These are phyloP conservation scores for Chrysodeixis includens DNA, from an alignment of 2,888 invertebrate species.

Conservation along the genomic window DNA sequence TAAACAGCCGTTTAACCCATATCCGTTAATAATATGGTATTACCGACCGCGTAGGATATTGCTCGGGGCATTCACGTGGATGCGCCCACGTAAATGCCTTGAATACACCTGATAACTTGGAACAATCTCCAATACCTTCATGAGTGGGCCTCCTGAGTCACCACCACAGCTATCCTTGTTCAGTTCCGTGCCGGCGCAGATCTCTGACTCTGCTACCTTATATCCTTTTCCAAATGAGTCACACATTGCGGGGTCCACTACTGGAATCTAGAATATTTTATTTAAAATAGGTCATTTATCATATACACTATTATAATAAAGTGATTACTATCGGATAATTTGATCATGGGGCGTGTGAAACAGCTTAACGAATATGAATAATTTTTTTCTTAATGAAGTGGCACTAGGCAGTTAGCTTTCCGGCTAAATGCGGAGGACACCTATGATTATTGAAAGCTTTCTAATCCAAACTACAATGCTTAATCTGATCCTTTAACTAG, in stretches of 20 bases:
- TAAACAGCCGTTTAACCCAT: not conserved
- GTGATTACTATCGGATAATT: too few species aligned
- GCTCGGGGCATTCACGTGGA: not conserved
- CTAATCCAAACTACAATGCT: too few species aligned
- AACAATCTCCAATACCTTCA: slow-evolving; percentile 73
- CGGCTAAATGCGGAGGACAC: too few species aligned
- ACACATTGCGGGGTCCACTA: slow-evolving; percentile 70
- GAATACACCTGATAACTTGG: too few species aligned
- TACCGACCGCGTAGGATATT: not conserved
- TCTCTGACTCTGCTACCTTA: slow-evolving; percentile 72
- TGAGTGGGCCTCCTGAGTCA: slow-evolving; percentile 90
- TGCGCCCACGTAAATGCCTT: too few species aligned
- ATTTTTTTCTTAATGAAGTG: too few species aligned
- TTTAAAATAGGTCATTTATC: not conserved
- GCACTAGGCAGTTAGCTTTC: too few species aligned
- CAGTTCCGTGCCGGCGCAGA: slow-evolving; percentile 88
- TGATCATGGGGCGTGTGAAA: too few species aligned
- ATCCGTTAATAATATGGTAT: not conserved
- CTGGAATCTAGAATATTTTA: slow-evolving; percentile 69
- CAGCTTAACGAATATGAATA: too few species aligned
- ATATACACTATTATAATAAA: too few species aligned
- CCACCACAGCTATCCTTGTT: slow-evolving; percentile 90
- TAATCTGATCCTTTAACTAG: too few species aligned
- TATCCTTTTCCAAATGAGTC: slow-evolving; percentile 73
- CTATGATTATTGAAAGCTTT: too few species aligned